Percentiles rank a stretch among this genome's conserved stretches.
Conservation (phyloP, 2,797 vertebrate species). For the Argentina silus region DNA sequence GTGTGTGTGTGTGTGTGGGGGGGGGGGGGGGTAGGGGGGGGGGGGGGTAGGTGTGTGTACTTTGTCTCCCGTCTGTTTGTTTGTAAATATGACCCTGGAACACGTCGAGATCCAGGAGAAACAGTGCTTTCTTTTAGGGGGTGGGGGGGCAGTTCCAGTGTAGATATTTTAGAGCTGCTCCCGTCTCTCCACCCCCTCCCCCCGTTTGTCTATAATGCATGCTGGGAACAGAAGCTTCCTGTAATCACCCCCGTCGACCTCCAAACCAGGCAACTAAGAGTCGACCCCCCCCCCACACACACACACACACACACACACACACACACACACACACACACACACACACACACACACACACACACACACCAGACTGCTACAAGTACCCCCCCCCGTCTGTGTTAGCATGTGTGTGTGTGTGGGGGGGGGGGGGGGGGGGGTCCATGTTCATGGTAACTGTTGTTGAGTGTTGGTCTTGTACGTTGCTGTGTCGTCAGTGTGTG, state of each 20-base stretch:
- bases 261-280: slow-evolving; percentile 49
- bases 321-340: not conserved
- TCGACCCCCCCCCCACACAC: not conserved
- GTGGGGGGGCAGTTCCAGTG: not conserved
- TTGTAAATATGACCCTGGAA: not conserved
- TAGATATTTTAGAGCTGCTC: slow-evolving; percentile 6
- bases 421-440: slow-evolving; percentile 30
- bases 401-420: not conserved
- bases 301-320: not conserved
- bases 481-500: slow-evolving; percentile 40
- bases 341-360: too few species aligned
- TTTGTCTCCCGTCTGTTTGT: not conserved
- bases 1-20: not conserved
- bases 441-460: slow-evolving; percentile 18
- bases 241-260: slow-evolving; percentile 25
- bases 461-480: too few species aligned
- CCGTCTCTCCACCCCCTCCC: not conserved
- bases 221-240: slow-evolving; percentile 34
- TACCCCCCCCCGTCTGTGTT: too few species aligned
- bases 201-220: slow-evolving; percentile 40
- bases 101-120: not conserved
- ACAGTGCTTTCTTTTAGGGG: not conserved
- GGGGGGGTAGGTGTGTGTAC: not conserved
- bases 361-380: slow-evolving; percentile 4
- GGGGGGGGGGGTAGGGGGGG: not conserved